Evolutionary conservation across 92 coral and sea anemone genomes (phyloP), one percentile per base, ranked within the genome.

Genomic region (Porites evermanni): DNA sequence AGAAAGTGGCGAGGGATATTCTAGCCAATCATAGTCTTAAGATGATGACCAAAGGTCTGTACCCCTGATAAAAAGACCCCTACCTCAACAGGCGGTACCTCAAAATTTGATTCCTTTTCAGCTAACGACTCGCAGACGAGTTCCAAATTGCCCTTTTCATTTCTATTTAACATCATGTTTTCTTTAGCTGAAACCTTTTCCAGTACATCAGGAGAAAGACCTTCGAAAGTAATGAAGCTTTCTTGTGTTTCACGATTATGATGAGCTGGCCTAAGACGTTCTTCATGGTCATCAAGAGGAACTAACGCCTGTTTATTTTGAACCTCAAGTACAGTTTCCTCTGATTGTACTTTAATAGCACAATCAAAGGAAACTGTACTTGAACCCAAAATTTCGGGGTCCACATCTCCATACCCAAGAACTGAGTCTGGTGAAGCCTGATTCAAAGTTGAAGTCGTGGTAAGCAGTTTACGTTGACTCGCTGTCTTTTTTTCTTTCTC

Each of bases 21-120:
- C 47, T 38, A 38, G 47, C 47, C 47, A 4, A 38, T 38, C 47
- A 38, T 3, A 38, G 4, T 38, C 47, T 4, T 4, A 0, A 38
- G 0, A 38, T 38, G 47, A 38, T 38, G 47, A 38, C 47, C 47
- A 38, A 38, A 38, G 6, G 47, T 38, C 47, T 38, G 5, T 4
- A 32, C 47, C 8, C 8, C 61, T 26, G 19, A 18, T 72, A 3
- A n/a, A 23, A 21, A 20, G 1, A 19, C 52, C 58, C 23, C 60
- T 12, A 12, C 53, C 13, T 72, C 60, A 9, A 18, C 17, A 38
- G 60, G 24, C 53, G 6, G 19, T 16, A 44, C 26, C 23, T 72
- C 77, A 58, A 47, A n/a, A 7, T 75, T 75, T 13, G 79, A 58
- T 75, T 75, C 66, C 21, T 50, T 54, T 75, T 14, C 8, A 11